phyloP scores from a whole-genome alignment of 2,797 vertebrate species.

The Chanos chanos region DNA sequence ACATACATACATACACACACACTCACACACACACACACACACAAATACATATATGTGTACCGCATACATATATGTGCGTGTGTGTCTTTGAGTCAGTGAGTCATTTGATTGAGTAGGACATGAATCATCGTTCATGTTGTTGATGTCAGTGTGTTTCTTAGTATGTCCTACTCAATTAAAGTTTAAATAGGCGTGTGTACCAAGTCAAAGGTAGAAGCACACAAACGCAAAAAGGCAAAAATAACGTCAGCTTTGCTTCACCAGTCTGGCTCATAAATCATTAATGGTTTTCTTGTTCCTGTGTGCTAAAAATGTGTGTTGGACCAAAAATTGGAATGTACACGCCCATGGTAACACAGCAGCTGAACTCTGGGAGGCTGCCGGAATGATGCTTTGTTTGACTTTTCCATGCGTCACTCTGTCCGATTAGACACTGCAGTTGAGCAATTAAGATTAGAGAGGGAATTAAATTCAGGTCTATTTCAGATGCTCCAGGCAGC shows the following conservation, averaged over 20 bases:
- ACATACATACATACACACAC: constrained; percentile 2
- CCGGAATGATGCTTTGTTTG: not conserved
- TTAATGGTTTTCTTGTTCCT: no score
- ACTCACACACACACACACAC: constrained; percentile 14
- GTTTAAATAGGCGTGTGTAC: not conserved
- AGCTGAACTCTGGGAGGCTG: no score
- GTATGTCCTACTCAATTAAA: not conserved
- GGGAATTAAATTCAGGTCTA: constrained; percentile 21
- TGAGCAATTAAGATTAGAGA: constrained; percentile 30
- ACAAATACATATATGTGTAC: constrained; percentile 6
- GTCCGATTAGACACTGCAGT: constrained; percentile 22
- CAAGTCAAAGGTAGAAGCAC: no score
- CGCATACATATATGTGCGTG: constrained; percentile 20
- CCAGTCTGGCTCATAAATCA: no score
- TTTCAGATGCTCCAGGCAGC: constrained; percentile 4
- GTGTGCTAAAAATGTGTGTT: no score
- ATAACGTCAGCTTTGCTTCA: no score
- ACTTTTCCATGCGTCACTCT: constrained; percentile 7
- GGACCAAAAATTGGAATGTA: no score
- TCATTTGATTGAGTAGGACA: not conserved
- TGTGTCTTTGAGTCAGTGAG: not conserved
- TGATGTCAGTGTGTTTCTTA: not conserved
- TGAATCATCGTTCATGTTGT: not conserved
- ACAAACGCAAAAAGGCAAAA: no score
- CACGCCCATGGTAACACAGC: no score